Evolutionary conservation across 2,888 invertebrate species (phyloP).

Genomic region (Acanthoscelides obtectus): DNA sequence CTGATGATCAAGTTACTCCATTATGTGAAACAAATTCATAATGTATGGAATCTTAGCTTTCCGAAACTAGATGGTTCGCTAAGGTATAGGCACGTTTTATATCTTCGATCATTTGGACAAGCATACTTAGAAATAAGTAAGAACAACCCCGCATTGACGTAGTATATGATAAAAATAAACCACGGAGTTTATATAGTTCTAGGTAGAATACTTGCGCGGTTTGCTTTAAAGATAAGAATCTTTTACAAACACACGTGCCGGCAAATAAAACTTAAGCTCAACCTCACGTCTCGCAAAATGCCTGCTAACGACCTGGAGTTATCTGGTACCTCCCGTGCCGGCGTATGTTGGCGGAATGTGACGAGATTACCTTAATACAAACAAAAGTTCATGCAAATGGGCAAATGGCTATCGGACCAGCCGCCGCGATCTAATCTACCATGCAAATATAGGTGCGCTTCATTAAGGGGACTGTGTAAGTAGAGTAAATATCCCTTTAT

Average conservation of each 20-base stretch:
- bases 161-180: too few species aligned
- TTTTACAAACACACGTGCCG: not conserved
- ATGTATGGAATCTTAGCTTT: too few species aligned
- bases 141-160: too few species aligned
- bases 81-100: too few species aligned
- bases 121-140: too few species aligned
- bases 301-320: not conserved
- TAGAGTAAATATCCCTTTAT: conserved; percentile 49
- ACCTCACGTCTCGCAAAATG: not conserved
- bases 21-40: too few species aligned
- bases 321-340: not conserved
- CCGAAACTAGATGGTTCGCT: too few species aligned
- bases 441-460: conserved; percentile 49
- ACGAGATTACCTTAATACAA: conserved; percentile 42
- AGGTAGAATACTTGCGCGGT: too few species aligned
- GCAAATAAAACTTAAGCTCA: not conserved
- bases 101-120: too few species aligned
- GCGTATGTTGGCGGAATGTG: conserved; percentile 32
- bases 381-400: conserved; percentile 45
- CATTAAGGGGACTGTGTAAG: conserved; percentile 47
- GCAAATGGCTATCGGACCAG: conserved; percentile 44
- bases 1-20: too few species aligned
- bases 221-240: not conserved
- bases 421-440: conserved; percentile 45
- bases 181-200: too few species aligned